phyloP scores from a whole-genome alignment of 2,797 vertebrate genomes.

The Buceros bicornis region DNA sequence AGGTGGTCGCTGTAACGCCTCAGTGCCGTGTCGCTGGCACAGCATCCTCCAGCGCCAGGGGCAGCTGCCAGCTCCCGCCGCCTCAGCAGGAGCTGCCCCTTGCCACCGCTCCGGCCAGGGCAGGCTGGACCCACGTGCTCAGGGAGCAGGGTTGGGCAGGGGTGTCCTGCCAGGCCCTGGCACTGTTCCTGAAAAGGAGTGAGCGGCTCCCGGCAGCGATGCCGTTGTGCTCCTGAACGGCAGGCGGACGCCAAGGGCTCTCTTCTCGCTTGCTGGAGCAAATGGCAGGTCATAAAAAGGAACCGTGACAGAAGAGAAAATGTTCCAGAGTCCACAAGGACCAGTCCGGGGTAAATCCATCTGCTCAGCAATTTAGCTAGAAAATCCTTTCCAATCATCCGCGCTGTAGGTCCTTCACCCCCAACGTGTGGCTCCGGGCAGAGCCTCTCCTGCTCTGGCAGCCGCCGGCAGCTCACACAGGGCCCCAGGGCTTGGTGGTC shows the following conservation, averaged over 20 bases:
- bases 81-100: neutral
- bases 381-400: slow-evolving; percentile 56
- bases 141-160: neutral
- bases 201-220: accelerated
- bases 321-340: slow-evolving; percentile 62
- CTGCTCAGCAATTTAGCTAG: slow-evolving; percentile 68
- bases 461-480: accelerated
- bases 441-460: neutral
- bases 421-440: neutral
- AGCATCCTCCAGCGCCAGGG: neutral
- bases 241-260: slow-evolving; percentile 22
- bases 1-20: neutral
- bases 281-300: slow-evolving; percentile 64
- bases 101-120: neutral
- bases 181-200: neutral
- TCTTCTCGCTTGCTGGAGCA: slow-evolving; percentile 52
- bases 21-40: neutral
- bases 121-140: accelerated
- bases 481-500: accelerated
- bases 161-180: neutral
- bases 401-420: neutral
- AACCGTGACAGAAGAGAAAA: slow-evolving; percentile 67
- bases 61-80: slow-evolving; percentile 2
- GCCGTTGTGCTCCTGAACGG: neutral
- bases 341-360: slow-evolving; percentile 65